phyloP scores from a whole-genome alignment of 1,140 invertebrate genomes.

The Papilio helenus region DNA sequence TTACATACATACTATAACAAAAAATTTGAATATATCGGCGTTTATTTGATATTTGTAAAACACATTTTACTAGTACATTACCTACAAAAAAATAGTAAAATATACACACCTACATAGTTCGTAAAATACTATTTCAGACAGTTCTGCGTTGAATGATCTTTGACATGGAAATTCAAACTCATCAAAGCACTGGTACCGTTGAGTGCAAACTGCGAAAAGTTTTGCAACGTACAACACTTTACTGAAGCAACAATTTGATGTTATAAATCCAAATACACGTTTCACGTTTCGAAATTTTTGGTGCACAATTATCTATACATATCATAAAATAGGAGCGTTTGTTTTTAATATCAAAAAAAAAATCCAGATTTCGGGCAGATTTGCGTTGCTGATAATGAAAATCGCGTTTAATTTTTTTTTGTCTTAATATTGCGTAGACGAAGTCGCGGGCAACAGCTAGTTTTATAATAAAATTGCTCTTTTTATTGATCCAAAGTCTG shows the following conservation, averaged over 20 bases:
- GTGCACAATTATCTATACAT: too few relatives aligned
- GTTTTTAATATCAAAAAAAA: too few relatives aligned
- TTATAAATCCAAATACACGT: background rate
- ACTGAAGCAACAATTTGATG: background rate
- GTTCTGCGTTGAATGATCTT: background rate
- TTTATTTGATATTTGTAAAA: too few relatives aligned
- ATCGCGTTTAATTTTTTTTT: too few relatives aligned
- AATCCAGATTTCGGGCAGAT: too few relatives aligned
- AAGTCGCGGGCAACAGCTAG: too few relatives aligned
- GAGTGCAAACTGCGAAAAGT: constrained; percentile 11
- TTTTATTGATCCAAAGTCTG: too few relatives aligned
- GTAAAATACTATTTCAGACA: background rate
- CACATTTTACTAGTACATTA: background rate
- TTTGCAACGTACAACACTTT: background rate
- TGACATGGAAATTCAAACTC: constrained; percentile 14
- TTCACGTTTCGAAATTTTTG: background rate
- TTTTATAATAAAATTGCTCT: too few relatives aligned
- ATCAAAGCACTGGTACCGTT: constrained; percentile 4
- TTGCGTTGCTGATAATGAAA: too few relatives aligned
- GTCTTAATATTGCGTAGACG: too few relatives aligned
- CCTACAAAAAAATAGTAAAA: background rate
- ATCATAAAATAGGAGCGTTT: too few relatives aligned
- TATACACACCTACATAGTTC: background rate
- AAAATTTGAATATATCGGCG: background rate
- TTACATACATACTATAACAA: constrained; percentile 19